Base-by-base conservation (phyloP, 1,140 invertebrate genomes). In the Triops longicaudatus region DNA sequence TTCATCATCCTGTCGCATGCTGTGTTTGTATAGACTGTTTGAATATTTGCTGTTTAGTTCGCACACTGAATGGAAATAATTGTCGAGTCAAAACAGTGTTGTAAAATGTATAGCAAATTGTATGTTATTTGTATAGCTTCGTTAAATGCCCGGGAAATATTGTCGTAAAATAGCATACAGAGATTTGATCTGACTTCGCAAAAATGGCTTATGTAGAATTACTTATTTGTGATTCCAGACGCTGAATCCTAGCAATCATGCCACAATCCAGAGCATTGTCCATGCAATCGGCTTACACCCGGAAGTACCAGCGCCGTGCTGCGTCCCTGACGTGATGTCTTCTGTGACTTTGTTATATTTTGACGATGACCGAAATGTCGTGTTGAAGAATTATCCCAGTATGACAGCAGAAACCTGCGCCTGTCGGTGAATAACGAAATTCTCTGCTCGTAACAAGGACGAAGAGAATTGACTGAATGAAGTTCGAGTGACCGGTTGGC, bases 371-470 rank as follows among this genome's bases (percentile, higher is more conserved):
- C 86, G 87, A 73, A 90, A 89, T 81, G 87, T 92, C 50, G 86
- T 90, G 10, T 83, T 91, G n/a, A 91, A 91, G 82, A 87, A 87
- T 79, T 91, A 90, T 80, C 87, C 90, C 42, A 87, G 90, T 77
- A 91, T 91, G 89, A 87, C 90, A 4, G 89, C 88, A 0, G 85
- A 87, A n/a, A 86, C 86, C 78, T 92, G 91, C 81, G 89, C 88
- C 12, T 92, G 91, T 82, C 87, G 89, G 81, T 91, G 84, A 87
- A n/a, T n/a, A n/a, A 22, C n/a, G 75, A 12, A 26, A 9, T 37
- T 14, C 26, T 41, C 10, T n/a, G 3, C 27, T 75, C 74, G 14
- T 44, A 74, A 17, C 41, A 11, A 75, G 41, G 41, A 1, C 37
- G n/a, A 17, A 75, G 50, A 17, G 22, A 22, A 17, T 22, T 6